phyloP scores from a whole-genome alignment of 2,888 invertebrate species.

The Lasioglossum vierecki region DNA sequence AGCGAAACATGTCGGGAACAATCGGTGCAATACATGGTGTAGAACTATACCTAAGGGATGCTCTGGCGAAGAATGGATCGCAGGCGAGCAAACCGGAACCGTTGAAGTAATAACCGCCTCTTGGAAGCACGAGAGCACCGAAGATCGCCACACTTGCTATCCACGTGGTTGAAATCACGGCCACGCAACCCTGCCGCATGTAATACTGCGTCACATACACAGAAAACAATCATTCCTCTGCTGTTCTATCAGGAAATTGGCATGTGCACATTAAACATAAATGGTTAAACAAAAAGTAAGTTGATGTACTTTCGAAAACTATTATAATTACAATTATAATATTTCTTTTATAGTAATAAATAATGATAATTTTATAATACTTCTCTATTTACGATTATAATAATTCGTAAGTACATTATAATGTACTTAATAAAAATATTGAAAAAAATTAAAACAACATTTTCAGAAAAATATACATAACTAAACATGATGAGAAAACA shows the following conservation, averaged over 20 bases:
- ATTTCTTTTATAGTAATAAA: too few relatives aligned
- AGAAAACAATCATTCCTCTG: constrained; percentile 62
- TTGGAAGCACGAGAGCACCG: constrained; percentile 92
- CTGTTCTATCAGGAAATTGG: constrained; percentile 18
- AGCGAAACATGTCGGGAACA: neutral
- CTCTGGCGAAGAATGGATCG: constrained; percentile 93
- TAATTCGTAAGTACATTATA: too few relatives aligned
- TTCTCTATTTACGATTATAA: too few relatives aligned
- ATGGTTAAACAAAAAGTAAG: too few relatives aligned
- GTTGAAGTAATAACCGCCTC: constrained; percentile 95
- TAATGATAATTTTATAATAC: too few relatives aligned
- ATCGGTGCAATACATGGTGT: neutral
- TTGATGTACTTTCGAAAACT: too few relatives aligned
- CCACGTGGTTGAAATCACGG: constrained; percentile 94
- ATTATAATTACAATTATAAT: too few relatives aligned
- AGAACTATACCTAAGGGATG: constrained; percentile 86
- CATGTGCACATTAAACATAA: neutral
- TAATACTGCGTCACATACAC: constrained; percentile 80
- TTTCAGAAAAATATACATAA: too few relatives aligned
- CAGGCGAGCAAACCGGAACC: constrained; percentile 93
- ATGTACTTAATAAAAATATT: too few relatives aligned
- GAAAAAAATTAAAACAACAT: too few relatives aligned
- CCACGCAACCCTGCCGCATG: constrained; percentile 91
- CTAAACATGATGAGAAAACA: too few relatives aligned
- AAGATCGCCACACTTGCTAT: constrained; percentile 93